A percentile compares a stretch with the other conserved stretches of the same genome.
Conservation (phyloP, 2,797 vertebrate genomes). For the Buceros bicornis region DNA sequence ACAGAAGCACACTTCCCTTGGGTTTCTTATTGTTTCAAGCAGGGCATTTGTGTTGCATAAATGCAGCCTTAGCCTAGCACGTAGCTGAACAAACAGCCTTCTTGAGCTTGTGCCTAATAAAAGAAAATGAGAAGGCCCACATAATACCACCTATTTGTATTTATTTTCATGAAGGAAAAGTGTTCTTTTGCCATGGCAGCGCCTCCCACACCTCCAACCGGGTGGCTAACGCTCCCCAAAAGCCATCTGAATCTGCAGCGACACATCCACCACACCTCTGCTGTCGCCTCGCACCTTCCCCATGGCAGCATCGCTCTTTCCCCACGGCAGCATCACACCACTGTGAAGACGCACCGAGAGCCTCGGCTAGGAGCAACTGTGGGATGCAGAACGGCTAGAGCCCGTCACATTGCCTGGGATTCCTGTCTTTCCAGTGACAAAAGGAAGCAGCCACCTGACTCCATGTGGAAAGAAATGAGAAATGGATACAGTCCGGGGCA, state of each 20-base stretch:
- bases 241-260: neutral
- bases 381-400: neutral
- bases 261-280: neutral
- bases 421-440: neutral
- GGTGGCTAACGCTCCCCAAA: neutral
- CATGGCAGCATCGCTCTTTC: accelerated
- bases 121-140: neutral
- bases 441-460: neutral
- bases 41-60: neutral
- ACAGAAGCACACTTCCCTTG: neutral
- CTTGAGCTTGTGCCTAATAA: accelerated
- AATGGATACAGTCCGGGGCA: neutral
- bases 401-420: neutral
- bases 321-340: accelerated
- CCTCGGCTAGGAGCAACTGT: neutral
- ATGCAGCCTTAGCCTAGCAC: neutral
- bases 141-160: neutral
- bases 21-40: neutral
- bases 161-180: neutral
- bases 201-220: neutral
- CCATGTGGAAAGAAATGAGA: neutral
- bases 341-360: neutral
- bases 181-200: neutral
- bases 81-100: neutral
- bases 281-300: neutral